phyloP scores from a whole-genome alignment of 2,797 vertebrate genomes.

The Clamator glandarius region DNA sequence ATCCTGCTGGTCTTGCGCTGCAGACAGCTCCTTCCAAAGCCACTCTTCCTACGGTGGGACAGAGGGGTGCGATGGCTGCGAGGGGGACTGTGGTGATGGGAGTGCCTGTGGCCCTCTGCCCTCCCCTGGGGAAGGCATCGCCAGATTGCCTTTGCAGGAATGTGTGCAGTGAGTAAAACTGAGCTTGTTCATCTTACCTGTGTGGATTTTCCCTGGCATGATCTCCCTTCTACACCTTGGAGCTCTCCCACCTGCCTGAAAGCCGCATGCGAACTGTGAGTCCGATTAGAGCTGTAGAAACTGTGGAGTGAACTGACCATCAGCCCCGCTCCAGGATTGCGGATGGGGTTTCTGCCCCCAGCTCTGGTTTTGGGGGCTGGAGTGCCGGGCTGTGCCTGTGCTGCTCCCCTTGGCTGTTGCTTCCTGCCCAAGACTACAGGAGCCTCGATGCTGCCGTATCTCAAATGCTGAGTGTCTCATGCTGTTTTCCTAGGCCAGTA shows the following conservation, averaged over 20 bases:
- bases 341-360: not conserved
- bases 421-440: not conserved
- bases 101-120: not conserved
- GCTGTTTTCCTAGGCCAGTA: not conserved
- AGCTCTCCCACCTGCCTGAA: not conserved
- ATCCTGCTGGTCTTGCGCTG: not conserved
- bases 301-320: not conserved
- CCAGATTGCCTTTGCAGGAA: not conserved
- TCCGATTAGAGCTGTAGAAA: not conserved
- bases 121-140: not conserved
- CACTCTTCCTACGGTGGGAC: not conserved
- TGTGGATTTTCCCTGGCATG: not conserved
- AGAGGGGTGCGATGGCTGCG: not conserved
- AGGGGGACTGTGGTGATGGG: not conserved
- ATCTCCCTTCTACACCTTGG: not conserved
- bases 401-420: not conserved
- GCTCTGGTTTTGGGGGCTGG: not conserved
- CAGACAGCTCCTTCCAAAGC: not conserved
- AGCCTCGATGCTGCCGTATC: accelerated
- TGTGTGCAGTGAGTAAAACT: not conserved
- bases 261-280: not conserved
- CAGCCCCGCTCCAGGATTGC: not conserved
- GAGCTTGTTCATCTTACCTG: not conserved
- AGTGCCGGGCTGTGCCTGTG: not conserved
- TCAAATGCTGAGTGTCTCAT: not conserved